Evolutionary conservation across 2,113 vertebrate genomes (phyloP).

Genomic region (Anoura caudifer): DNA sequence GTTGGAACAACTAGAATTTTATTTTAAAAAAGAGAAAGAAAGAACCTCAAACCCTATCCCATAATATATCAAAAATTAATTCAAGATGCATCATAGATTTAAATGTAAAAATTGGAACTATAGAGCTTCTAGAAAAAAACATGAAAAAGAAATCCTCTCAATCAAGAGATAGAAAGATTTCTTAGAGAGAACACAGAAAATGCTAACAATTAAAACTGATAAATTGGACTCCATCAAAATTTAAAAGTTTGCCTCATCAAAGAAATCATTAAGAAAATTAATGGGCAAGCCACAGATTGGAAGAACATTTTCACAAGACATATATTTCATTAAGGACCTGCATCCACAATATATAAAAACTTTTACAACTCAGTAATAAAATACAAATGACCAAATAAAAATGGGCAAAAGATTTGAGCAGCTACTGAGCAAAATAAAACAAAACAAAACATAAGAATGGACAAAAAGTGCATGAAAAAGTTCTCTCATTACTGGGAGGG

Average conservation of each 20-base stretch:
- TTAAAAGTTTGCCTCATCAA: constrained; percentile 34
- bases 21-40: neutral
- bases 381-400: constrained; percentile 24
- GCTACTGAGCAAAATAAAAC: constrained; percentile 29
- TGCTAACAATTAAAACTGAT: neutral
- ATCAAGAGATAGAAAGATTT: neutral
- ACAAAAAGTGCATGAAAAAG: neutral
- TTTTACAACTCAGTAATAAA: constrained; percentile 42
- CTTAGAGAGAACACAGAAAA: constrained; percentile 30
- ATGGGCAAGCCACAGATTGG: neutral
- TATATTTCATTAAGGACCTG: neutral
- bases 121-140: neutral
- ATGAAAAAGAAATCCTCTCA: neutral
- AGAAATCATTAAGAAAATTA: constrained; percentile 51
- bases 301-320: constrained; percentile 33
- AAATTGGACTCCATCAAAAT: constrained; percentile 32
- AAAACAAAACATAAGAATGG: neutral
- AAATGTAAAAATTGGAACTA: neutral
- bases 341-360: constrained; percentile 42
- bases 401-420: neutral
- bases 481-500: neutral
- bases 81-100: neutral
- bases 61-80: neutral
- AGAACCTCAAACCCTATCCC: neutral
- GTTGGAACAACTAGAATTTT: neutral